Evolutionary conservation across 2,888 invertebrate genomes (phyloP), one percentile per base, ranked within the genome.

Genomic region (Biston stratarius): DNA sequence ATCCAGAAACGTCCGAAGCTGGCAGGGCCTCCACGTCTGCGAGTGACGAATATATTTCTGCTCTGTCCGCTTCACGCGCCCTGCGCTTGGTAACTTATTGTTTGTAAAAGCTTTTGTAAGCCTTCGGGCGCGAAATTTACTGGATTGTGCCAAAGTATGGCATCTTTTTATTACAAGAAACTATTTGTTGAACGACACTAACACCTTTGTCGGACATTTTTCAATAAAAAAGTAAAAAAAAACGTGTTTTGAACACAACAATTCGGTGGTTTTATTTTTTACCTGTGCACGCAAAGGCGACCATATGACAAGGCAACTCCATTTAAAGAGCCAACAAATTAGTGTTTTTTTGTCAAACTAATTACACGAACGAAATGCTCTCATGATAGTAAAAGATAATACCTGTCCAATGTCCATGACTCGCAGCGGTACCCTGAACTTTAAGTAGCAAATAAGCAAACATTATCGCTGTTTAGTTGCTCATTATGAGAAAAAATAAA

Each of bases 161-260:
- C 87, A 84, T 78, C 75, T 76, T 83, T 83, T 85, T 83, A 77
- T 80, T 78, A 80, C 74, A 63, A 64, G 58, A 48, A 72, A 71
- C 59, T 70, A 70, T 74, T 70, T 74, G 74, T 72, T 84, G 80
- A 76, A 76, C 78, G 89, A 84, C 89, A 84, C 82, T 75, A 89
- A 84, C 91, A 91, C 72, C 92, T 85, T 83, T 88, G 91, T 88
- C 90, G 80, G 85, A 89, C 89, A 92, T 92, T 94, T 93, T 93
- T 92, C 91, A 92, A 93, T 92, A 93, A 94, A 93, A 91, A 90
- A 81, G 77, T 82, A 81, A 82, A 92, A 91, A 24, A 91, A 93
- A 93, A 92, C 83, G 93, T 94, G 93, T 94, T 94, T 91, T 88
- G 82, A 94, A 94, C 93, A 94, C 93, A 92, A 93, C 93, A 93